phyloP scores from a whole-genome alignment of 1,140 invertebrate species.

The Apis laboriosa region DNA sequence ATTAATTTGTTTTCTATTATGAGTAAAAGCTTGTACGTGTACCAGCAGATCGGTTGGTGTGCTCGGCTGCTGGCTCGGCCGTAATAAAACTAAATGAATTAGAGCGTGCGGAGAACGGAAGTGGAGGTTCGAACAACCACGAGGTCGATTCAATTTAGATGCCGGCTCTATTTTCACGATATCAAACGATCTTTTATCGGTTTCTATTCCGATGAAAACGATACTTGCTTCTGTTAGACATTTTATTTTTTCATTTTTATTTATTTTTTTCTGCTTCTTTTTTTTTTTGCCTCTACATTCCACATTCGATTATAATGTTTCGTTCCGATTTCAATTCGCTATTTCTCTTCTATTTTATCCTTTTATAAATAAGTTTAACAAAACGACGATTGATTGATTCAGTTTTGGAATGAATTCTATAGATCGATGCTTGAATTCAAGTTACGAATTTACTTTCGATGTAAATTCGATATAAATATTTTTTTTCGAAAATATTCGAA shows the following conservation, averaged over 20 bases:
- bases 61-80: neutral
- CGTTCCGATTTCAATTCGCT: too few species aligned
- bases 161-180: constrained; percentile 31
- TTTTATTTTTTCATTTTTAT: neutral
- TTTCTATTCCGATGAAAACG: constrained; percentile 6
- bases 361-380: too few species aligned
- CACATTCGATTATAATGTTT: neutral
- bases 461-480: too few species aligned
- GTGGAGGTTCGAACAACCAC: neutral
- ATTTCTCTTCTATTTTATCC: too few species aligned
- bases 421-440: too few species aligned
- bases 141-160: constrained; percentile 55
- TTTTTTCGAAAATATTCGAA: too few species aligned
- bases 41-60: neutral
- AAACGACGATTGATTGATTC: too few species aligned
- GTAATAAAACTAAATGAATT: constrained; percentile 39
- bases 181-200: constrained; percentile 41
- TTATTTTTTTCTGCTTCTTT: neutral
- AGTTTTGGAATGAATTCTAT: too few species aligned
- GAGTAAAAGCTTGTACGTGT: neutral
- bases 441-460: too few species aligned
- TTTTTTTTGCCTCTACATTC: neutral
- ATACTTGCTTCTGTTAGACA: constrained; percentile 27
- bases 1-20: neutral
- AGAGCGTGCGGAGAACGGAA: constrained; percentile 1